phyloP scores from a whole-genome alignment of 1,140 invertebrate genomes.

The Elysia chlorotica region DNA sequence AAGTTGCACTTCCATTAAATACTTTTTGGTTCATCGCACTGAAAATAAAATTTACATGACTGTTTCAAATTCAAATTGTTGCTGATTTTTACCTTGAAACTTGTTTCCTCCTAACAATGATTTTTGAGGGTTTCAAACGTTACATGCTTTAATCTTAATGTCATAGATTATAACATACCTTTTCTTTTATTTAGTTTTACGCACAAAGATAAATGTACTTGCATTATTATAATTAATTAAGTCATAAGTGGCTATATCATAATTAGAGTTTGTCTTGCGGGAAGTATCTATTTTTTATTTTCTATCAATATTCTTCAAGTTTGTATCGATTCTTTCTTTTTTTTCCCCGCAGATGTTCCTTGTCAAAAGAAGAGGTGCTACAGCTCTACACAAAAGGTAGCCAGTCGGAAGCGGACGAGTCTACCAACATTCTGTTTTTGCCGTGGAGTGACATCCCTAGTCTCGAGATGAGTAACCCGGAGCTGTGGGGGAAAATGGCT shows the following conservation, averaged over 20 bases:
- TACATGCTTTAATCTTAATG: neutral
- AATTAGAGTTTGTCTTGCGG: neutral
- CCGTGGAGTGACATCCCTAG: conserved; percentile 31
- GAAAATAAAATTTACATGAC: too few species aligned
- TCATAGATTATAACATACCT: neutral
- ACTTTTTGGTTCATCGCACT: too few species aligned
- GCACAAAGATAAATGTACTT: neutral
- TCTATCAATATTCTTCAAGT: neutral
- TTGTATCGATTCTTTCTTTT: neutral
- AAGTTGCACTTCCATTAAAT: too few species aligned
- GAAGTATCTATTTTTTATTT: neutral
- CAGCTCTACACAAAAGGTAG: conserved; percentile 47
- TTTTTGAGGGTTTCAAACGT: too few species aligned
- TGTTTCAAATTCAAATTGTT: too few species aligned
- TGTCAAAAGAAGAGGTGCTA: conserved; percentile 43
- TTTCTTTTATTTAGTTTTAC: neutral
- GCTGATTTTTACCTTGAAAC: too few species aligned
- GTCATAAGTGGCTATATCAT: neutral
- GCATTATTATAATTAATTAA: neutral
- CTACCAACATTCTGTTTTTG: conserved; percentile 49
- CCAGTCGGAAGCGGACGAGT: conserved; percentile 59
- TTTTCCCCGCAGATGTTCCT: conserved; percentile 38
- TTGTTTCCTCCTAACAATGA: too few species aligned
- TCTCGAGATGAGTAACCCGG: conserved; percentile 30
- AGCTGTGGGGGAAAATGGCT: conserved; percentile 52